Evolutionary conservation across 1,140 invertebrate genomes (phyloP), one percentile per base, ranked within the genome.

Genomic region (Leptinotarsa texana): DNA sequence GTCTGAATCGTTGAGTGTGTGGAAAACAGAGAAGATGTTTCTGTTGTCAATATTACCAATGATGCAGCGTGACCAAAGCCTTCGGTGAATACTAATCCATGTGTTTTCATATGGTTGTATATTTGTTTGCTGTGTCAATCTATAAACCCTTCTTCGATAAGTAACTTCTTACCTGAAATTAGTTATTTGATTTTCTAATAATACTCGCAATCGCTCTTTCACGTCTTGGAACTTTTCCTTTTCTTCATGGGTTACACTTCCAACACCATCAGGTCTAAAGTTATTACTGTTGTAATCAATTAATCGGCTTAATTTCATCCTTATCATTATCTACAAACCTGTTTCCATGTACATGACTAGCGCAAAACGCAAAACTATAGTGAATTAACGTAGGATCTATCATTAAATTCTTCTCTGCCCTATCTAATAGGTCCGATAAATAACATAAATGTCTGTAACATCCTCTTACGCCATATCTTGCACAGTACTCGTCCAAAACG

Each of bases 351-450:
- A 99, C 98, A 87, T 99, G 98, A 82, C 95, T 98, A 6, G 97
- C 97, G 88, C 98, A 99, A 87, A 99, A 99, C 24, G 97, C 97
- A 89, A 99, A 99, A 80, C 96, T 98, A 86, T 96, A 99, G 87
- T 99, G 98, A 83, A 99, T 98, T 62, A 99, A 88, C 2, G 96
- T 99, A 1, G 98, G 98, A 88, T 99, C 98, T 74, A 99, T 98
- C 88, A 98, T 96, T 75, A 95, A 88, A 70, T 95, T 95, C 79
- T 96, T 95, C 86, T 99, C 97, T 1, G 97, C 96, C 77, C 96
- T 91, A 84, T 98, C 97, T 69, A 99, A 89, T 22, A 99, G 89
- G 87, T 99, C 97, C 76, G 92, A 93, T n/a, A 99, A 90, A 86
- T 99, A 99, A 85, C 94, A 97, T 13, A 99, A 90, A 86, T 99